These are phyloP conservation scores for Embiotoca jacksoni DNA, from an alignment of 2,113 vertebrate genomes.

Conservation along the genomic window DNA sequence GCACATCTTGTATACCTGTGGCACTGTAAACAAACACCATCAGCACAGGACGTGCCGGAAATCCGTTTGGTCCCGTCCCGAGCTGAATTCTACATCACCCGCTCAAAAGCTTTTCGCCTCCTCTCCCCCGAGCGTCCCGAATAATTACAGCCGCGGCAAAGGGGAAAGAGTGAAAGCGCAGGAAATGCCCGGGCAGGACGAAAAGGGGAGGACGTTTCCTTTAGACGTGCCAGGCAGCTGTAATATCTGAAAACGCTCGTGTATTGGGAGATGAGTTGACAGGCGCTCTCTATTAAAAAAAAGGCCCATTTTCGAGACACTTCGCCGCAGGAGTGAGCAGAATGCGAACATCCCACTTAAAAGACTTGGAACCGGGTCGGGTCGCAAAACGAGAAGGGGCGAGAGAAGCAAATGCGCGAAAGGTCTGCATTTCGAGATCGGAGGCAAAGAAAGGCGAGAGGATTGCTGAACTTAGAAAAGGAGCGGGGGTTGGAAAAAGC, in stretches of 20 bases:
- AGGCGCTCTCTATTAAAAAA: constrained; percentile 8
- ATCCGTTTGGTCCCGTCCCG: constrained; percentile 1
- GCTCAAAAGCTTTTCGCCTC: constrained; percentile 24
- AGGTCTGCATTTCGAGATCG: constrained; percentile 4
- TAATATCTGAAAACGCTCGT: constrained; percentile 35
- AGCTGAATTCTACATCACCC: constrained; percentile 1
- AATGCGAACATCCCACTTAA: constrained; percentile 1
- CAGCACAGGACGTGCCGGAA: neutral
- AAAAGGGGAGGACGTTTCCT: constrained; percentile 61
- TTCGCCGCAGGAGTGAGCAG: constrained; percentile 9
- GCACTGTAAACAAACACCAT: neutral
- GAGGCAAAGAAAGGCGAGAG: constrained; percentile 19
- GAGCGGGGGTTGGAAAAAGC: constrained; percentile 1
- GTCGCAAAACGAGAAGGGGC: constrained; percentile 2
- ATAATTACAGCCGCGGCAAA: constrained; percentile 62
- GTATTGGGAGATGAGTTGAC: constrained; percentile 31
- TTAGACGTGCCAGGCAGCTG: constrained; percentile 56
- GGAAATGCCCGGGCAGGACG: constrained; percentile 72
- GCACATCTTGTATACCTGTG: neutral
- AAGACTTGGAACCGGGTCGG: neutral
- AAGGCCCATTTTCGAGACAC: constrained; percentile 32
- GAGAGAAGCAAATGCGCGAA: neutral
- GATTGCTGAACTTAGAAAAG: constrained; percentile 22
- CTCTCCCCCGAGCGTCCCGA: constrained; percentile 41
- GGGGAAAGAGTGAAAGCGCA: constrained; percentile 71